A percentile compares a stretch with the other conserved stretches of the same genome.
Evolutionary conservation across 2,797 vertebrate species (phyloP).

Genomic region (Parauchenoglanis punctatus): DNA sequence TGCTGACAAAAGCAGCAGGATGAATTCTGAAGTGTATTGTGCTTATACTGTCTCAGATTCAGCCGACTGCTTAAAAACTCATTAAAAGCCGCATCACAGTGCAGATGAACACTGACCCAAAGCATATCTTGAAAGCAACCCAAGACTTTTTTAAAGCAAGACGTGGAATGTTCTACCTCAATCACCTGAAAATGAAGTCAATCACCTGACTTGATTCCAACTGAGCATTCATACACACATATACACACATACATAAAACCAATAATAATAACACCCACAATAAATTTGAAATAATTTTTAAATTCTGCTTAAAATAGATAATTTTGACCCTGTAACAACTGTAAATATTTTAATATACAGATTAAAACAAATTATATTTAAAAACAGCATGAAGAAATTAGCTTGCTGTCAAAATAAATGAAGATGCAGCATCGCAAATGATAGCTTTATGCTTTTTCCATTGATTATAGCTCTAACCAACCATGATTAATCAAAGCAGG

Average conservation of each 20-base stretch:
- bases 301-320: constrained; percentile 1
- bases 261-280: not conserved
- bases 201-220: too few species aligned
- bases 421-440: constrained; percentile 28
- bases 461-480: constrained; percentile 67
- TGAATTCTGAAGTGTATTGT: not conserved
- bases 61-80: not conserved
- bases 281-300: not conserved
- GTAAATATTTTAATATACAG: constrained; percentile 10
- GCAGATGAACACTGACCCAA: constrained; percentile 23
- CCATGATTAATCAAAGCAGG: constrained; percentile 50
- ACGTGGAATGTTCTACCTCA: not conserved
- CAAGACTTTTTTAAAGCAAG: not conserved
- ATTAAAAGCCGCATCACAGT: constrained; percentile 15
- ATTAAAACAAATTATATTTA: constrained; percentile 24
- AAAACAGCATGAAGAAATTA: constrained; percentile 2
- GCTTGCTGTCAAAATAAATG: constrained; percentile 22
- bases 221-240: not conserved
- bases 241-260: not conserved
- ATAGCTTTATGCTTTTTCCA: constrained; percentile 54
- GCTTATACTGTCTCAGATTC: not conserved
- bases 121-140: not conserved
- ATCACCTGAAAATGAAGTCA: not conserved
- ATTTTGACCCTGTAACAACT: not conserved
- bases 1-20: not conserved